Evolutionary conservation across 1,140 invertebrate genomes (phyloP).

Genomic region (Drosophila paulistorum): DNA sequence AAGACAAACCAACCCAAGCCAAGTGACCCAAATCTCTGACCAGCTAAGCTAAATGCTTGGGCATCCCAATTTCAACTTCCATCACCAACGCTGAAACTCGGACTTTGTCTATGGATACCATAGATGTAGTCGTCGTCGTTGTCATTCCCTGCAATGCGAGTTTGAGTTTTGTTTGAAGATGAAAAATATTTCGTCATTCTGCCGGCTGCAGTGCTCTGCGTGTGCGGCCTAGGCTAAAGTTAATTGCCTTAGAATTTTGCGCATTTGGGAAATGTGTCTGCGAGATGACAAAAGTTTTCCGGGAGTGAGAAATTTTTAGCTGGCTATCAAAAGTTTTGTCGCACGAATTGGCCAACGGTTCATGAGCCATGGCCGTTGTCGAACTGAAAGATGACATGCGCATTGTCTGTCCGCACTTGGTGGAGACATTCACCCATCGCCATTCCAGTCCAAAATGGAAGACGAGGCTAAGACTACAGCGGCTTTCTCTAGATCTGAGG

Average conservation of each 20-base stretch:
- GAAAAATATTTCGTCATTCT: conserved; percentile 57
- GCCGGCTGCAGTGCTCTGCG: conserved; percentile 39
- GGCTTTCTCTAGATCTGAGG: conserved; percentile 47
- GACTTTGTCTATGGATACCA: neutral
- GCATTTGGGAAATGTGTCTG: conserved; percentile 72
- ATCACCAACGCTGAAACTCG: neutral
- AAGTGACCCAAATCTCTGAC: conserved; percentile 67
- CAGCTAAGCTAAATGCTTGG: conserved; percentile 44
- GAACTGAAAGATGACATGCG: conserved; percentile 74
- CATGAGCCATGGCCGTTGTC: conserved; percentile 69
- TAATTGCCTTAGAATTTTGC: conserved; percentile 67
- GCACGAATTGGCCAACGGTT: conserved; percentile 75
- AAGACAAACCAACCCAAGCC: conserved; percentile 23
- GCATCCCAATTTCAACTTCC: conserved; percentile 13
- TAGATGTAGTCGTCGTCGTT: neutral
- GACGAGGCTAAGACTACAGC: conserved; percentile 14
- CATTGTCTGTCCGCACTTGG: conserved; percentile 48
- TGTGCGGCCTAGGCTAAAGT: conserved; percentile 50
- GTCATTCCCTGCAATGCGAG: neutral
- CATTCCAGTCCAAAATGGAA: conserved; percentile 29
- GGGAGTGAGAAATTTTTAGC: conserved; percentile 58
- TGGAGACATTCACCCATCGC: conserved; percentile 68
- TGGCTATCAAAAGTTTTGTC: conserved; percentile 59
- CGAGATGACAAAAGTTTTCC: conserved; percentile 59
- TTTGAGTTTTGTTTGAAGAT: conserved; percentile 33